Conservation (phyloP, 2,113 vertebrate species). For the Toxotes chatareus region DNA sequence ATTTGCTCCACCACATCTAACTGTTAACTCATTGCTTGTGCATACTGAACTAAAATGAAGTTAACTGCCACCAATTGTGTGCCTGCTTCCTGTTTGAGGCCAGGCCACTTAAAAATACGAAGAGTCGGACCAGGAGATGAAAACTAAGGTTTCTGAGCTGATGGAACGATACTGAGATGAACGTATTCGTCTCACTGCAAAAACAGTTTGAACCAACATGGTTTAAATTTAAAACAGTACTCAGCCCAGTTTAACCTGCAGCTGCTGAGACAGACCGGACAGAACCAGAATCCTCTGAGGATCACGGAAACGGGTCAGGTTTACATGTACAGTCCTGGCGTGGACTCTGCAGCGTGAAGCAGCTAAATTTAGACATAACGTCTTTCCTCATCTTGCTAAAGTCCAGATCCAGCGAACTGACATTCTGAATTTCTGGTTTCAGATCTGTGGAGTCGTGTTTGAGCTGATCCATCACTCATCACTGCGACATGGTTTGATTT, state of each 20-base stretch:
- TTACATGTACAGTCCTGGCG: too few species aligned
- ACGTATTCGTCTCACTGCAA: background rate
- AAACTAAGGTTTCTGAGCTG: background rate
- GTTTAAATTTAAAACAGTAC: too few species aligned
- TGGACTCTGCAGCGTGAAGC: too few species aligned
- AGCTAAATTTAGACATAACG: too few species aligned
- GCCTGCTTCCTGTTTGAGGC: constrained; percentile 28
- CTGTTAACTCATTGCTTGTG: constrained; percentile 50
- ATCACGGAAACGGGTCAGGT: too few species aligned
- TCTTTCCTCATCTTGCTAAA: background rate
- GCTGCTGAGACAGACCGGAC: too few species aligned
- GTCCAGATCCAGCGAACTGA: background rate
- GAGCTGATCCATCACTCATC: too few species aligned
- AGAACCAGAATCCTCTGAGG: too few species aligned
- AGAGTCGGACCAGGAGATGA: background rate
- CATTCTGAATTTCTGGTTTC: too few species aligned
- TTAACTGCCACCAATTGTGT: constrained; percentile 53
- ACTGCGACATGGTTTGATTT: too few species aligned
- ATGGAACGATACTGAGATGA: background rate
- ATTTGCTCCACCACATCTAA: constrained; percentile 67
- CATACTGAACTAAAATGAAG: constrained; percentile 66
- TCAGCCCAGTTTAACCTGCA: too few species aligned
- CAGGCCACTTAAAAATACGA: constrained; percentile 5
- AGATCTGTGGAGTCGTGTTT: background rate
- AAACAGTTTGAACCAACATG: background rate